Percentiles rank a stretch among this genome's conserved stretches.
These are phyloP conservation scores for Aleiodes sp. DNA, from an alignment of 1,140 invertebrate genomes.

Conservation along the genomic window DNA sequence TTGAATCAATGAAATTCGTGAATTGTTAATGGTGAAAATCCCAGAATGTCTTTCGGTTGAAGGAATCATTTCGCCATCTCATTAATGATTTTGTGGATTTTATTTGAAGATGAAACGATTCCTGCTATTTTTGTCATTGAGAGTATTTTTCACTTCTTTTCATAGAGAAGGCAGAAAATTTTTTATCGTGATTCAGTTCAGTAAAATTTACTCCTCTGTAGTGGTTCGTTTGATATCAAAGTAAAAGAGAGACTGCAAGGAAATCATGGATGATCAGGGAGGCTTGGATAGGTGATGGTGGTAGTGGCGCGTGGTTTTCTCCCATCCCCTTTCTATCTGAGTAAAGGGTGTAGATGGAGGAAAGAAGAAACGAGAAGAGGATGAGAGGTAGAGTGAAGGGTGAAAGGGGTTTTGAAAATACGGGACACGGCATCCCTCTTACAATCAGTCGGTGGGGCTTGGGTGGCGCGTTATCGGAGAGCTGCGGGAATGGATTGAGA, in stretches of 20 bases:
- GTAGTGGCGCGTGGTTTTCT: neutral
- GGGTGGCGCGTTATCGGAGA: slow-evolving; percentile 23
- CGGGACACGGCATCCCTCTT: slow-evolving; percentile 42
- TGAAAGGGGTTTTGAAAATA: slow-evolving; percentile 36
- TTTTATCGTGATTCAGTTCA: neutral
- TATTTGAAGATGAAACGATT: too few species aligned
- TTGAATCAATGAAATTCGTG: too few species aligned
- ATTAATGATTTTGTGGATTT: too few species aligned
- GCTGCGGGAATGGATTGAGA: slow-evolving; percentile 2
- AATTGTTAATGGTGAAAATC: too few species aligned
- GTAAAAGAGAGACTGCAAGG: neutral
- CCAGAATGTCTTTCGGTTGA: too few species aligned
- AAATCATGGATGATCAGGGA: neutral
- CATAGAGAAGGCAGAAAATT: slow-evolving; percentile 47
- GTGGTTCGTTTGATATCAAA: neutral
- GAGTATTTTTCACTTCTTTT: slow-evolving; percentile 33
- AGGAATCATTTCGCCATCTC: too few species aligned
- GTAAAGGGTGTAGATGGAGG: neutral
- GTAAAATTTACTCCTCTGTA: neutral
- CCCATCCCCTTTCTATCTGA: too few species aligned
- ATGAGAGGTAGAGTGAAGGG: too few species aligned
- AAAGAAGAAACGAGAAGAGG: too few species aligned
- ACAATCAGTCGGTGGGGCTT: slow-evolving; percentile 40
- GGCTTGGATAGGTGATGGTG: slow-evolving; percentile 11
- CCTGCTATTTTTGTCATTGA: too few species aligned